These are phyloP conservation scores for Conus ventricosus DNA, from an alignment of 1,140 invertebrate species.

Conservation along the genomic window DNA sequence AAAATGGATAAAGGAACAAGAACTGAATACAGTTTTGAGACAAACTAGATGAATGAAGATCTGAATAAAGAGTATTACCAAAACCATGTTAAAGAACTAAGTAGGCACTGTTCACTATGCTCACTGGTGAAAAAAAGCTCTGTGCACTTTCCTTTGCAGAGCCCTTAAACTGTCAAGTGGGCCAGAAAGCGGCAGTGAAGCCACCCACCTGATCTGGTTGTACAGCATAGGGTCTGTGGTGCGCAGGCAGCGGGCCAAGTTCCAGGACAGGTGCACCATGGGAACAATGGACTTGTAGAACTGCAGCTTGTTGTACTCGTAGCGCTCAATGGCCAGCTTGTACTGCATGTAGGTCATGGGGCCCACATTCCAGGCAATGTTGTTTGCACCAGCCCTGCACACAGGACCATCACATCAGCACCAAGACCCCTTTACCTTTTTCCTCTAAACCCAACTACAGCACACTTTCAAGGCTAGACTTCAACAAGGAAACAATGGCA, in stretches of 20 bases:
- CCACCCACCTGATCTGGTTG: slow-evolving; percentile 67
- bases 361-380: slow-evolving; percentile 99
- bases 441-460: too few relatives aligned
- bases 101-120: background rate
- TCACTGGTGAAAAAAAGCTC: background rate
- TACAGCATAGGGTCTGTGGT: slow-evolving; percentile 87
- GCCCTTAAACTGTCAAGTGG: background rate
- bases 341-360: slow-evolving; percentile 97
- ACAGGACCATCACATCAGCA: background rate
- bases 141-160: background rate
- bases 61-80: too few relatives aligned
- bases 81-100: background rate
- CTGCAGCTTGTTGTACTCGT: slow-evolving; percentile 99
- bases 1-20: too few relatives aligned
- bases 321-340: slow-evolving; percentile 94
- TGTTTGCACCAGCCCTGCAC: slow-evolving; percentile 81
- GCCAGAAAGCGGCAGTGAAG: background rate
- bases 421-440: too few relatives aligned
- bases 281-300: slow-evolving; percentile 99
- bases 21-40: too few relatives aligned
- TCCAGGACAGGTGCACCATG: slow-evolving; percentile 99
- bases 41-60: too few relatives aligned
- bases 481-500: too few relatives aligned
- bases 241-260: slow-evolving; percentile 96
- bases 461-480: too few relatives aligned